Percentiles rank a stretch among this genome's conserved stretches.
Evolutionary conservation across 2,888 invertebrate genomes (phyloP).

Genomic region (Diloba caeruleocephala): DNA sequence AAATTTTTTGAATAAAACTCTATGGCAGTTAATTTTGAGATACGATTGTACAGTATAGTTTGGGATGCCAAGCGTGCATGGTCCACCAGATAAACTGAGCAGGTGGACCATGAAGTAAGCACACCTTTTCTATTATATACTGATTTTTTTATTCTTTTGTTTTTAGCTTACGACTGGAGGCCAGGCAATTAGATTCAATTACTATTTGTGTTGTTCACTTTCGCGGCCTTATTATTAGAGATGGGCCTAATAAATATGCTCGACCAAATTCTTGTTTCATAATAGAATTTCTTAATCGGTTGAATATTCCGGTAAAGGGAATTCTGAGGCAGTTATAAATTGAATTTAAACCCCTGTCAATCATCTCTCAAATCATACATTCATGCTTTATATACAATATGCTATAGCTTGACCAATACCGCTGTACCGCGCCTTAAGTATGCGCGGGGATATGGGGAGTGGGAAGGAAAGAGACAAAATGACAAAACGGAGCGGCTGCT

Average conservation of each 20-base stretch:
- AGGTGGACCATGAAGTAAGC: neutral
- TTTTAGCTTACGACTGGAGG: slow-evolving; percentile 37
- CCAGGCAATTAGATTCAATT: slow-evolving; percentile 41
- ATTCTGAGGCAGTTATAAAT: too few relatives aligned
- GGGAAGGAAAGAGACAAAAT: too few relatives aligned
- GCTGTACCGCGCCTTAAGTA: too few relatives aligned
- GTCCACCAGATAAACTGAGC: neutral
- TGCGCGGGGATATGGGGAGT: too few relatives aligned
- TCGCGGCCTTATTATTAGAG: slow-evolving; percentile 39
- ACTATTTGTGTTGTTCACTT: slow-evolving; percentile 12
- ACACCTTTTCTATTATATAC: neutral
- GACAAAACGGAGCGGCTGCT: too few relatives aligned
- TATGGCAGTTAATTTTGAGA: too few relatives aligned
- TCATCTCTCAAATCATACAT: slow-evolving; percentile 3
- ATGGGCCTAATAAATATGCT: slow-evolving; percentile 24
- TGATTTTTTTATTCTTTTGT: slow-evolving; percentile 1
- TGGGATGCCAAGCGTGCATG: neutral
- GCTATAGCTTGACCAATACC: too few relatives aligned
- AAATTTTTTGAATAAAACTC: too few relatives aligned
- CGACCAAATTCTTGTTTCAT: neutral
- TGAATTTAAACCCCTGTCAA: slow-evolving; percentile 1
- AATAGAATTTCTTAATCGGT: neutral
- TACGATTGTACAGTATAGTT: too few relatives aligned
- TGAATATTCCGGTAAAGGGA: neutral
- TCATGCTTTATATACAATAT: slow-evolving; percentile 1